Evolutionary conservation across 2,797 vertebrate genomes (phyloP).

Genomic region (Coilia nasus): DNA sequence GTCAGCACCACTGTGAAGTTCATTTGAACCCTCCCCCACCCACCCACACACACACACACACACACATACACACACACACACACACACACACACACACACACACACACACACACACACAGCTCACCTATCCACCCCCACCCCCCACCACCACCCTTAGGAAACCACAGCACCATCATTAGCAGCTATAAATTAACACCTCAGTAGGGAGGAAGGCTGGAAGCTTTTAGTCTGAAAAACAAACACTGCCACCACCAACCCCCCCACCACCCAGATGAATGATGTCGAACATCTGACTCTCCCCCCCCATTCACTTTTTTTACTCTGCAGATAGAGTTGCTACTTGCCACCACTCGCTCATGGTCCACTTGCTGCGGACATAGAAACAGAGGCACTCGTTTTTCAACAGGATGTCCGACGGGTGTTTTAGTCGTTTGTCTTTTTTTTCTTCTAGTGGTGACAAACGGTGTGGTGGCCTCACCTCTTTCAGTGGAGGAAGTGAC

Average conservation of each 20-base stretch:
- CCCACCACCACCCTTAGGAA: neutral
- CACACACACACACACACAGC: too few relatives aligned
- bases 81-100: too few relatives aligned
- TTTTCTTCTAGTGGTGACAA: neutral
- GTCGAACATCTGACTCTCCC: neutral
- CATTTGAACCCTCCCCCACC: neutral
- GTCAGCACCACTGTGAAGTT: too few relatives aligned
- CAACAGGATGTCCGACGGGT: neutral
- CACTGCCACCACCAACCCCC: neutral
- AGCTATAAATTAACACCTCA: neutral
- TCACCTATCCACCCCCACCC: too few relatives aligned
- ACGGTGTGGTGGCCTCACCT: neutral
- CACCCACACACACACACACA: neutral
- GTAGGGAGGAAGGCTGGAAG: neutral
- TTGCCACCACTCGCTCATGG: neutral
- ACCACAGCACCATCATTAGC: neutral
- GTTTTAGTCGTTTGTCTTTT: neutral
- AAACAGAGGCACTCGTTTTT: neutral
- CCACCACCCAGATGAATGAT: neutral
- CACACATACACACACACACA: too few relatives aligned
- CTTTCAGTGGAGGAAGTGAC: constrained; percentile 16
- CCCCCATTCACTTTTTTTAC: neutral
- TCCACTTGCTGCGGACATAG: neutral
- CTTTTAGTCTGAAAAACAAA: neutral
- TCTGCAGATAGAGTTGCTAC: neutral